Base-by-base conservation (phyloP, 2,113 vertebrate species). In the Solea solea region DNA sequence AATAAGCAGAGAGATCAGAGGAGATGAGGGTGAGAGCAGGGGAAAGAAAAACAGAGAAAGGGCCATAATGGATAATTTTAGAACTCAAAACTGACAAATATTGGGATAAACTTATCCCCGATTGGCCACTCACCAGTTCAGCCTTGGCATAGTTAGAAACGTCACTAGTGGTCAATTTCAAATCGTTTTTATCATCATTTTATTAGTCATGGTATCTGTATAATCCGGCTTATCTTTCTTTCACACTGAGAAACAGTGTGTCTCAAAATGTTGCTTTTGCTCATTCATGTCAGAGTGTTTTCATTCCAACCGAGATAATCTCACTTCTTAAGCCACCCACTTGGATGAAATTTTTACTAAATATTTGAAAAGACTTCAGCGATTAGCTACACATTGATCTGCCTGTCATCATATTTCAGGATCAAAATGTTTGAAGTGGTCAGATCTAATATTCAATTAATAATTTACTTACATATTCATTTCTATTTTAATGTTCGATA, bases 31-130 rank as follows among this genome's bases (percentile, higher is more conserved):
- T 73, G 54, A 63, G 59, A 65, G 78, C n/a, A 67, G 55, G 53
- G 53, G 62, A 69, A 83, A 80, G 15, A 57, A 14, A 63, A 80
- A 68, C 42, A 81, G 57, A 71, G 65, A 67, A 58, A 64, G 51
- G n/a, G 63, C 39, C 21, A 27, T 56, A 42, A 42, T 82, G 68
- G 88, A 70, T 90, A 49, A 84, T 80, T 89, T 82, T 85, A 86
- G 84, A 81, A 72, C 50, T 46, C 40, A 9, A 52, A 48, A 45
- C 51, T 34, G 40, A 9, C 39, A 21, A 21, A 41, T 51, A 72
- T 69, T 51, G 59, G 41, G 51, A 48, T 25, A 79, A 27, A 60
- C 42, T 81, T 74, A 53, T 46, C 52, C 9, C 48, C 7, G 11
- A 57, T 50, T 68, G 49, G 40, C 50, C 15, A 39, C 55, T 60